Evolutionary conservation across 2,113 vertebrate species (phyloP), one percentile per base, ranked within the genome.

Genomic region (Taxidea taxus): DNA sequence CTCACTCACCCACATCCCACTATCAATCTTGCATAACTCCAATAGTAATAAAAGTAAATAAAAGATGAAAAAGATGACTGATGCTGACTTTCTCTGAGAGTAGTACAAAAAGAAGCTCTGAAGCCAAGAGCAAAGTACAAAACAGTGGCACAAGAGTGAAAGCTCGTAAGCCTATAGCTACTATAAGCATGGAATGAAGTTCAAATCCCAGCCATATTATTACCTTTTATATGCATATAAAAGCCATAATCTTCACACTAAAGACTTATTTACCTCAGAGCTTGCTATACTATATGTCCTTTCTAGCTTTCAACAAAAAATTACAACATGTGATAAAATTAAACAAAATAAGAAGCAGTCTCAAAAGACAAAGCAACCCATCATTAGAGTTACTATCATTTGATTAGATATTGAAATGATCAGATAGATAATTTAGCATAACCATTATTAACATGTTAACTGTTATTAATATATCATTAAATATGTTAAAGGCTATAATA

Each of bases 1-100:
- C 7, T 4, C 3, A 20, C 31, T 74, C 70, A 4, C n/a, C 6
- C 5, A 72, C 1, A n/a, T 4, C 31, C 7, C 2, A 72, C 8
- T 4, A 75, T 6, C 12, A 80, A 25, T 42, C 9, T 31, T 66
- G 20, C 20, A 16, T 31, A 1, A 4, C 34, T 56, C 10, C 27
- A 51, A 11, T 39, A 77, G 37, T 25, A 51, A 10, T 4, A 81
- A 60, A 8, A 49, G 21, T 18, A 62, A n/a, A 25, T 21, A 80
- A 37, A 1, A 47, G 21, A 16, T 29, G 18, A 64, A 78, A 78
- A 20, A 37, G 5, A 11, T 49, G 5, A 4, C 4, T 42, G 42
- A 90, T 29, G 42, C 20, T 51, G 2, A 20, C 4, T 47, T 25
- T 82, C 21, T 51, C 44, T 54, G 23, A 87, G 15, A 25, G 13